A percentile compares a stretch with the other conserved stretches of the same genome.
phyloP scores from a whole-genome alignment of 2,113 vertebrate genomes.

The Chelonoidis abingdonii region DNA sequence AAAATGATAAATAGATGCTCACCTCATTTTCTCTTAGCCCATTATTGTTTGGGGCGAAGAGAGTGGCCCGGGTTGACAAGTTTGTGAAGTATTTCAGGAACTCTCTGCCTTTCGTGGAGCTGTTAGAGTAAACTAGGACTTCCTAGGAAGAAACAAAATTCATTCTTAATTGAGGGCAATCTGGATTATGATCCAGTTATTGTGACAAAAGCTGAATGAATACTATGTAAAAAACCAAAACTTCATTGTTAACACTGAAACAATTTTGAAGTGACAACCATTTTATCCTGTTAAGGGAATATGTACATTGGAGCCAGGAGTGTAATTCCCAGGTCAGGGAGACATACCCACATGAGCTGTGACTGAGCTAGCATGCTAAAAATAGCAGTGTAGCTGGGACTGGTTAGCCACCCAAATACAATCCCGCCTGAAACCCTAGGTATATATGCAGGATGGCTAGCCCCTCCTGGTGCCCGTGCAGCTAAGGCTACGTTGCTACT shows the following conservation, averaged over 20 bases:
- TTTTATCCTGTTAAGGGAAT: neutral
- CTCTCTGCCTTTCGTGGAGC: constrained; percentile 78
- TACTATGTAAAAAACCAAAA: neutral
- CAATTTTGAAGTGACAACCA: neutral
- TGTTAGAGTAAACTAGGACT: constrained; percentile 86
- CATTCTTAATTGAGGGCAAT: neutral
- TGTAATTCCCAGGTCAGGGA: too few species aligned
- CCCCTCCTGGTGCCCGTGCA: too few species aligned
- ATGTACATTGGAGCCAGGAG: too few species aligned
- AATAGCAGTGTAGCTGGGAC: too few species aligned
- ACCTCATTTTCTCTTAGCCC: constrained; percentile 88
- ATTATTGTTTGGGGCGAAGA: constrained; percentile 89
- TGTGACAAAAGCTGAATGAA: accelerated
- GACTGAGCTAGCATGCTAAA: too few species aligned
- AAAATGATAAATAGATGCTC: neutral
- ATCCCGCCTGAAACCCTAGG: too few species aligned
- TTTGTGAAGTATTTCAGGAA: constrained; percentile 85
- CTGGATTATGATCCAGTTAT: neutral
- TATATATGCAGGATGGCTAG: too few species aligned
- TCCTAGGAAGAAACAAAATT: constrained; percentile 78
- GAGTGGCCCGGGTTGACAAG: constrained; percentile 80
- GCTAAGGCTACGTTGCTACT: too few species aligned
- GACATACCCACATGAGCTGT: too few species aligned
- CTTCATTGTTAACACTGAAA: neutral
- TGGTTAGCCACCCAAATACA: too few species aligned